Conservation (phyloP, 2,113 vertebrate species). For the Ramphastos sulfuratus region DNA sequence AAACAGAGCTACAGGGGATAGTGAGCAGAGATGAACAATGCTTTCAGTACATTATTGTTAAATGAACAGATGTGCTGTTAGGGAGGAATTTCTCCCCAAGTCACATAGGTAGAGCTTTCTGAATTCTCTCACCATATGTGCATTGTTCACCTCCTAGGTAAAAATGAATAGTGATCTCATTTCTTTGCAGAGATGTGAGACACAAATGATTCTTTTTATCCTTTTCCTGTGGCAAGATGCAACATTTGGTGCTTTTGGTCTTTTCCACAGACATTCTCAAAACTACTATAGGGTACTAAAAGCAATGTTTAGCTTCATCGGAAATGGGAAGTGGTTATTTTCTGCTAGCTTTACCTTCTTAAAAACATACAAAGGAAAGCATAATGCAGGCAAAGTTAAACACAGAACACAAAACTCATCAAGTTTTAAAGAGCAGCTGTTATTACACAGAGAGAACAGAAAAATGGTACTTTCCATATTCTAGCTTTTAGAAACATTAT, state of each 20-base stretch:
- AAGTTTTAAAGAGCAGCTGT: not conserved
- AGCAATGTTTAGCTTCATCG: not conserved
- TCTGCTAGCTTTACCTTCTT: not conserved
- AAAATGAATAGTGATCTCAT: not conserved
- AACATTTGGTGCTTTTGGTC: not conserved
- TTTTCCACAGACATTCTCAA: not conserved
- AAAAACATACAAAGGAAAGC: not conserved
- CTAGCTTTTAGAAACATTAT: not conserved
- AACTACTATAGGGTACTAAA: not conserved
- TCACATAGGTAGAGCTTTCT: not conserved
- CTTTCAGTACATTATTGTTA: not conserved
- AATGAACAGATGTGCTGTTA: not conserved
- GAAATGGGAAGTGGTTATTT: not conserved
- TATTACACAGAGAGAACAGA: not conserved
- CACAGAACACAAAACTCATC: not conserved
- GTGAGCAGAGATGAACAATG: not conserved
- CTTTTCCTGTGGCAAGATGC: not conserved
- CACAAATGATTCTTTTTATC: not conserved
- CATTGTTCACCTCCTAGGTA: not conserved
- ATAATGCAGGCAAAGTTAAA: not conserved
- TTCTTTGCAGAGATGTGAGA: not conserved
- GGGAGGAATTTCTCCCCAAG: not conserved
- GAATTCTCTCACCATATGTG: not conserved
- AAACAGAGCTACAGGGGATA: not conserved
- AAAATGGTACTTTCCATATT: not conserved